phyloP scores from a whole-genome alignment of 2,113 vertebrate species.

The Guaruba guarouba region DNA sequence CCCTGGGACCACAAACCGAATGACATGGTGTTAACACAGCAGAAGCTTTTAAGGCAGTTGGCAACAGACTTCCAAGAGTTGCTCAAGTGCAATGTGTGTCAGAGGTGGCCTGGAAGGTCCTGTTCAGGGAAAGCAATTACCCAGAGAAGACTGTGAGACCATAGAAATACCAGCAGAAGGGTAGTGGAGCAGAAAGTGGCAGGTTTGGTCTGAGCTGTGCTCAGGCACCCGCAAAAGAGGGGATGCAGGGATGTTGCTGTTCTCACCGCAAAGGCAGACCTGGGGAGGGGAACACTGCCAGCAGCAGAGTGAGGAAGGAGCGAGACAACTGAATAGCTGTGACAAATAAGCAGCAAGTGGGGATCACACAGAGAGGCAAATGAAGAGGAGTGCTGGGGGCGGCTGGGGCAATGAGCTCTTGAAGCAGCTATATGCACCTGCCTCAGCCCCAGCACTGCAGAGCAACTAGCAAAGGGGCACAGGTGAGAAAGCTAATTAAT shows the following conservation, averaged over 20 bases:
- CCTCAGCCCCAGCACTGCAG: background rate
- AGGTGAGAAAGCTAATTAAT: background rate
- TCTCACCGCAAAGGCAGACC: accelerated
- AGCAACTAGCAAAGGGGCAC: background rate
- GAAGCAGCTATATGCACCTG: accelerated
- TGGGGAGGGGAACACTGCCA: accelerated
- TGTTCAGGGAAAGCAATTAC: background rate
- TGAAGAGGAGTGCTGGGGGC: background rate
- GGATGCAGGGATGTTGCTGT: background rate
- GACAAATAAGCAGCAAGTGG: background rate
- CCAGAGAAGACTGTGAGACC: background rate
- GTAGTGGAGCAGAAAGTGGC: accelerated
- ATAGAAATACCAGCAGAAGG: accelerated
- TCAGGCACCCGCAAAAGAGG: background rate
- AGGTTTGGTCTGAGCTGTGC: accelerated
- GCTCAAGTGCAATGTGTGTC: background rate
- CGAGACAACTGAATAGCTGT: background rate
- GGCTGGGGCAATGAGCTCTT: accelerated
- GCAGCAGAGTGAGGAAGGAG: background rate
- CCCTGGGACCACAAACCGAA: background rate
- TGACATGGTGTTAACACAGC: background rate
- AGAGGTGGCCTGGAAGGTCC: background rate
- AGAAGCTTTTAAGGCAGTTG: background rate
- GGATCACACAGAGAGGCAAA: background rate
- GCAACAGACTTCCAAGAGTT: background rate